These are phyloP conservation scores for Charina bottae DNA, from an alignment of 2,113 vertebrate genomes.

Conservation along the genomic window DNA sequence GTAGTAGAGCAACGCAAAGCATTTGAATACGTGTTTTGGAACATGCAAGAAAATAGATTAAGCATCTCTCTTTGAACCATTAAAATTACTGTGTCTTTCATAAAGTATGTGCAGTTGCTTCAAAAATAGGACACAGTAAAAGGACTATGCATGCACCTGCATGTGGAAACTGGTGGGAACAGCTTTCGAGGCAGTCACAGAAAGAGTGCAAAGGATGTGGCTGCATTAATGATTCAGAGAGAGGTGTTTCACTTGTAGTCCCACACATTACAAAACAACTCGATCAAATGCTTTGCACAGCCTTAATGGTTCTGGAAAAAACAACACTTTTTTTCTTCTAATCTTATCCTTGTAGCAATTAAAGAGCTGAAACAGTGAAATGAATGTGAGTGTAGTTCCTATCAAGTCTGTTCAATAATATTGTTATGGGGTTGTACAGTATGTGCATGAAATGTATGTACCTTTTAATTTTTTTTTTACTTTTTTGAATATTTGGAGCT, in stretches of 20 bases:
- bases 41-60: too few species aligned
- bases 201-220: not conserved
- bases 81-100: too few species aligned
- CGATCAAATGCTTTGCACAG: not conserved
- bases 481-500: too few species aligned
- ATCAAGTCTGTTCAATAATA: not conserved
- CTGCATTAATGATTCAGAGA: not conserved
- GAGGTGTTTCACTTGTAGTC: not conserved
- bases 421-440: not conserved
- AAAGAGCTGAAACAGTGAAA: not conserved
- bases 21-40: too few species aligned
- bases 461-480: too few species aligned
- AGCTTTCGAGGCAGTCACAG: not conserved
- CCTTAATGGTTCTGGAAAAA: not conserved
- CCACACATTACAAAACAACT: not conserved
- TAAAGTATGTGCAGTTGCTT: too few species aligned
- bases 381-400: not conserved
- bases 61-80: too few species aligned
- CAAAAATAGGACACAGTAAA: too few species aligned
- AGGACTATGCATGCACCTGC: not conserved
- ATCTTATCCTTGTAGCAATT: not conserved
- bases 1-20: too few species aligned
- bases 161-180: not conserved
- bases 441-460: too few species aligned
- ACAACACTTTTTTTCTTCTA: not conserved